phyloP scores from a whole-genome alignment of 2,113 vertebrate genomes.

The Elgaria multicarinata region DNA sequence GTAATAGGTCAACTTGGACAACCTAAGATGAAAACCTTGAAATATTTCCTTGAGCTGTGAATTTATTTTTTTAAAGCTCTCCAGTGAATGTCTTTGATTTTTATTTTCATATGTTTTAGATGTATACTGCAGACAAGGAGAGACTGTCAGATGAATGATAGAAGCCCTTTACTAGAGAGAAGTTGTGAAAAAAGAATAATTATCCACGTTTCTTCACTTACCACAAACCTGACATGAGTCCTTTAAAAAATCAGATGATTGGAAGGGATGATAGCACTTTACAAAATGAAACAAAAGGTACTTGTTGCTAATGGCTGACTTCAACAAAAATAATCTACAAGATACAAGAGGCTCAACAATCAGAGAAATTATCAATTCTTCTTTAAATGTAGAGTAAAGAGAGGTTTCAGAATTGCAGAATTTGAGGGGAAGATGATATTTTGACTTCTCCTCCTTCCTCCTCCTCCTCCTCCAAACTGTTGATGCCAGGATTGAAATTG shows the following conservation, averaged over 20 bases:
- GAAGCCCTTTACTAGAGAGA: slow-evolving; percentile 40
- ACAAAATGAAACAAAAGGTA: background rate
- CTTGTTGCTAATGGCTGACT: background rate
- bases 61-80: slow-evolving; percentile 21
- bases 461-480: background rate
- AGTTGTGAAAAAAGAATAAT: background rate
- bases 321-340: background rate
- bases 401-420: background rate
- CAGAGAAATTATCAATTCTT: background rate
- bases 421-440: background rate
- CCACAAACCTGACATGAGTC: slow-evolving; percentile 49
- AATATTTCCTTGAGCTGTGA: slow-evolving; percentile 33
- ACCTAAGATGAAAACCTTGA: slow-evolving; percentile 38
- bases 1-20: slow-evolving; percentile 37
- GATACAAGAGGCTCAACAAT: background rate
- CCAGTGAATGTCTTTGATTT: slow-evolving; percentile 42
- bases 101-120: slow-evolving; percentile 60
- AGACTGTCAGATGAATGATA: slow-evolving; percentile 21
- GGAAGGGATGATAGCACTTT: background rate
- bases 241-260: slow-evolving; percentile 28
- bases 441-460: too few relatives aligned
- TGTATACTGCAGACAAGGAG: slow-evolving; percentile 47
- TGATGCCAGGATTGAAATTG: background rate
- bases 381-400: background rate
- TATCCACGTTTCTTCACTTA: slow-evolving; percentile 51